Evolutionary conservation across 2,797 vertebrate species (phyloP).

Genomic region (Falco berigora): DNA sequence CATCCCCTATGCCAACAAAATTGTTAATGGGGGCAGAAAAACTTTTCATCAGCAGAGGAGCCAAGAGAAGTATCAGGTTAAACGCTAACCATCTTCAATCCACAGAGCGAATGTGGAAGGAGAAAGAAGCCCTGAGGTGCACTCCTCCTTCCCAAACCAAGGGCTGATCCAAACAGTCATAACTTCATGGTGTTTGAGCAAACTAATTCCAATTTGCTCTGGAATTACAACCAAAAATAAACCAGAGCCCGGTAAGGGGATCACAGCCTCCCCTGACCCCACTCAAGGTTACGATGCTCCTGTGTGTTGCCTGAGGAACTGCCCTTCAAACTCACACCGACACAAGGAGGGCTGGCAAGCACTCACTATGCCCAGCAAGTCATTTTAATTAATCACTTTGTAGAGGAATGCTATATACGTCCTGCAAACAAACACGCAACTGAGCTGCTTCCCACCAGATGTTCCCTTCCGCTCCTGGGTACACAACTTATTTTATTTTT

Average conservation of each 20-base stretch:
- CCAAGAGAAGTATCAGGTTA: neutral
- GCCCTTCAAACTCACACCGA: neutral
- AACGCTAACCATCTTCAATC: neutral
- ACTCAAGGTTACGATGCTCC: accelerated
- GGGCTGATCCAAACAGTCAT: neutral
- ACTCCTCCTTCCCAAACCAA: neutral
- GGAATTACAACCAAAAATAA: neutral
- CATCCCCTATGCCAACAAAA: neutral
- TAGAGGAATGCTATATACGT: too few species aligned
- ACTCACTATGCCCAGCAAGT: neutral
- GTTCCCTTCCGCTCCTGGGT: neutral
- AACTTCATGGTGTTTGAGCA: neutral
- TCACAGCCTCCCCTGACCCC: neutral
- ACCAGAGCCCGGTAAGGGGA: neutral
- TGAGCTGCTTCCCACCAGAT: neutral
- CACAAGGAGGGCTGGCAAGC: neutral
- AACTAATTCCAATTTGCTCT: neutral
- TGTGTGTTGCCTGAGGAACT: neutral
- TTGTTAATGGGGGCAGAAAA: neutral
- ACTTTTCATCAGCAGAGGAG: neutral
- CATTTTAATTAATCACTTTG: too few species aligned
- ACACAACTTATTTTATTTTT: neutral
- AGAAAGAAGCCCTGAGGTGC: neutral
- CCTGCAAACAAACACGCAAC: neutral
- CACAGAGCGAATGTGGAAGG: accelerated